phyloP scores from a whole-genome alignment of 2,113 vertebrate genomes.

The Hemichromis elongatus region DNA sequence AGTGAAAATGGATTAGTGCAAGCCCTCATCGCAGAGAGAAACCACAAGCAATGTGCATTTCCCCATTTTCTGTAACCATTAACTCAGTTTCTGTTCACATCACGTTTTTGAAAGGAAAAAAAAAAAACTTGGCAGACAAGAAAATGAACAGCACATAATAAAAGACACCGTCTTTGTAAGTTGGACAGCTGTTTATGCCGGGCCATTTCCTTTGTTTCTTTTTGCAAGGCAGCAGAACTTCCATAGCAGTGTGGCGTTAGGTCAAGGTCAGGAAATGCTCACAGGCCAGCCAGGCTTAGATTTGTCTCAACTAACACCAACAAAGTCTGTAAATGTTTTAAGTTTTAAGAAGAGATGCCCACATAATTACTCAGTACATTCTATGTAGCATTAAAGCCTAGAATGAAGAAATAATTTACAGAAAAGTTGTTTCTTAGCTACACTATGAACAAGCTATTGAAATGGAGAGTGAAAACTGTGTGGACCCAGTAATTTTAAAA shows the following conservation, averaged over 20 bases:
- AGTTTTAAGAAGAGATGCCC: neutral
- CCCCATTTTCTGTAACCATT: neutral
- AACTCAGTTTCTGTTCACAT: neutral
- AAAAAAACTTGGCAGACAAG: neutral
- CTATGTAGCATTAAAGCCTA: neutral
- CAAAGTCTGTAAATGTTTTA: neutral
- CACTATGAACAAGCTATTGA: neutral
- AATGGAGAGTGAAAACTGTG: neutral
- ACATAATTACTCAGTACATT: neutral
- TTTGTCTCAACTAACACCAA: neutral
- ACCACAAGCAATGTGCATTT: neutral
- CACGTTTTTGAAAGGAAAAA: neutral
- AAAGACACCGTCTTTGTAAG: neutral
- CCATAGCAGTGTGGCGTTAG: neutral
- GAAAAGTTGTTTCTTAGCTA: fast-evolving
- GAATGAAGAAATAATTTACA: neutral
- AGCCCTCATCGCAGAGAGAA: neutral
- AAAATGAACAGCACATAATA: neutral
- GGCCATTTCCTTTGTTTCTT: neutral
- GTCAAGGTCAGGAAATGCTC: constrained; percentile 2
- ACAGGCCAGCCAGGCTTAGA: neutral
- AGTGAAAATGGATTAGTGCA: neutral
- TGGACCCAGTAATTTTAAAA: neutral
- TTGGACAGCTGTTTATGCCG: neutral
- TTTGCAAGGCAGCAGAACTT: neutral